These are phyloP conservation scores for Anableps anableps DNA, from an alignment of 2,797 vertebrate genomes.

Conservation along the genomic window DNA sequence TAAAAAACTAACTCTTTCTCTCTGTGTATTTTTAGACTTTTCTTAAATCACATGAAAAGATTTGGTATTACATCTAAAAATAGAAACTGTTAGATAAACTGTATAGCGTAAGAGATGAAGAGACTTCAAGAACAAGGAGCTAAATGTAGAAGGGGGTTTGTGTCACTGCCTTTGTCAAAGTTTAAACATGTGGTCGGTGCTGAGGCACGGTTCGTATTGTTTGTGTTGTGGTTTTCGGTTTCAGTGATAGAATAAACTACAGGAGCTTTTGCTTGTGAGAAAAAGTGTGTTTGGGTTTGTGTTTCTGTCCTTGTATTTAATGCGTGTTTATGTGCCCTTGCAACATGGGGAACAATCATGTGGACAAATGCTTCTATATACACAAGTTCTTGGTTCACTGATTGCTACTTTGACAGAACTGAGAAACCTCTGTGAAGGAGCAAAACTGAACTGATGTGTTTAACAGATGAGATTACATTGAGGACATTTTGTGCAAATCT, in stretches of 20 bases:
- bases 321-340: conserved; percentile 53
- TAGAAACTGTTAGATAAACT: conserved; percentile 24
- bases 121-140: conserved; percentile 24
- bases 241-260: conserved; percentile 74
- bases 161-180: conserved; percentile 36
- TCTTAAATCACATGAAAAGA: neutral
- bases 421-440: conserved; percentile 35
- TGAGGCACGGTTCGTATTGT: conserved; percentile 57
- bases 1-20: neutral
- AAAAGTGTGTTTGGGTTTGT: conserved; percentile 61
- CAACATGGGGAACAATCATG: conserved; percentile 41
- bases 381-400: conserved; percentile 41
- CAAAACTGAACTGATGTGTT: conserved; percentile 8
- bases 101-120: conserved; percentile 41
- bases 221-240: conserved; percentile 75
- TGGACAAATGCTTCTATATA: conserved; percentile 34
- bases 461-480: conserved; percentile 14
- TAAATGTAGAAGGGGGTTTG: conserved; percentile 36
- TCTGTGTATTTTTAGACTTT: neutral
- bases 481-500: conserved; percentile 10
- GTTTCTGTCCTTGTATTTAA: conserved; percentile 57
- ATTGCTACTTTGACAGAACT: conserved; percentile 36
- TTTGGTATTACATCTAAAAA: conserved; percentile 31
- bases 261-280: conserved; percentile 63
- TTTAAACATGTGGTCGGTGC: conserved; percentile 60